Conservation (phyloP, 2,797 vertebrate genomes). For the Lutjanus argentimaculatus region DNA sequence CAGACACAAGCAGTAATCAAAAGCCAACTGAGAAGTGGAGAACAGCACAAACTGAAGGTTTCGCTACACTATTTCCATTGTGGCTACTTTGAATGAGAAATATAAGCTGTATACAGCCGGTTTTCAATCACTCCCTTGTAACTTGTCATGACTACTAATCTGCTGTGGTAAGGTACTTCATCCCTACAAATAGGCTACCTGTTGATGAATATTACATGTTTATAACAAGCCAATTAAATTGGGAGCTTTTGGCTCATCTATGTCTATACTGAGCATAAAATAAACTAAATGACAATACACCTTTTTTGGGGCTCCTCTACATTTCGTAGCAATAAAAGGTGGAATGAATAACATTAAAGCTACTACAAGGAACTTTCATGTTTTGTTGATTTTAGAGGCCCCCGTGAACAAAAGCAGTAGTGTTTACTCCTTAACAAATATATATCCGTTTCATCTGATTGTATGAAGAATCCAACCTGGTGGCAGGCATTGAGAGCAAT, state of each 20-base stretch:
- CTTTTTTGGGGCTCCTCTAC: too few species aligned
- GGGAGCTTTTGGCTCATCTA: background rate
- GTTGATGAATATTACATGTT: slow-evolving; percentile 2
- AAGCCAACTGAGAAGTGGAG: background rate
- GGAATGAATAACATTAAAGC: too few species aligned
- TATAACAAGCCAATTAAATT: background rate
- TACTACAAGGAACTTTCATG: too few species aligned
- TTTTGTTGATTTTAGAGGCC: too few species aligned
- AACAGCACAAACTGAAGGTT: background rate
- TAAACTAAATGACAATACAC: background rate
- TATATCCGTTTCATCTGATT: too few species aligned
- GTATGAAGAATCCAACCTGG: too few species aligned
- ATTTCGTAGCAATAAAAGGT: too few species aligned
- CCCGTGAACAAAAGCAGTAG: too few species aligned
- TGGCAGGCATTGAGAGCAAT: too few species aligned
- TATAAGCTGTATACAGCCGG: background rate
- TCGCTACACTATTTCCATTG: background rate
- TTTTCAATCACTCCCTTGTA: slow-evolving; percentile 6
- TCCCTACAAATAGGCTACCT: background rate
- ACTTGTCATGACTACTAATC: background rate
- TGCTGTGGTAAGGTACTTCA: background rate
- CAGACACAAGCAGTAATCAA: slow-evolving; percentile 2
- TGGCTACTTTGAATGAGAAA: slow-evolving; percentile 1
- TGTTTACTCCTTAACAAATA: too few species aligned
- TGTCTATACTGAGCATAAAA: background rate